Evolutionary conservation across 2,113 vertebrate species (phyloP).

Genomic region (Bufo gargarizans): DNA sequence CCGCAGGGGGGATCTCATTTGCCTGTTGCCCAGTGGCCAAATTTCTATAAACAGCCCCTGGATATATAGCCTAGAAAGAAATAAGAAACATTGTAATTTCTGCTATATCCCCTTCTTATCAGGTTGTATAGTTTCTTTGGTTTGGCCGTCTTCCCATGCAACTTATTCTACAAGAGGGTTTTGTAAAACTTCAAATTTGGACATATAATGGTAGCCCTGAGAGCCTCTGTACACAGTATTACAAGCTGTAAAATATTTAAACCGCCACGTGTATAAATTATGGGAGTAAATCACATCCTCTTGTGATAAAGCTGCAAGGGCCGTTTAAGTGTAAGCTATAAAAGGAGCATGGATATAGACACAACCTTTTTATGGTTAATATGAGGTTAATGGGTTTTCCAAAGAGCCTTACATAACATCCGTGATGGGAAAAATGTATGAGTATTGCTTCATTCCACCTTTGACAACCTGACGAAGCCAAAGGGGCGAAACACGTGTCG

Average conservation of each 20-base stretch:
- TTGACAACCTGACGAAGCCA: neutral
- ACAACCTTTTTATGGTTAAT: slow-evolving; percentile 31
- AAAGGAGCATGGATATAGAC: slow-evolving; percentile 6
- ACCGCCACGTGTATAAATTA: slow-evolving; percentile 18
- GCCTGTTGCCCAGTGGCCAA: neutral
- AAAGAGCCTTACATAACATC: slow-evolving; percentile 1
- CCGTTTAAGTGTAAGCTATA: slow-evolving; percentile 19
- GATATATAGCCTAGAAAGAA: neutral
- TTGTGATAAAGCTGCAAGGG: slow-evolving; percentile 3
- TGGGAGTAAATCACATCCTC: slow-evolving; percentile 26
- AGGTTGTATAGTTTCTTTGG: neutral
- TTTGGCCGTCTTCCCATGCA: slow-evolving; percentile 2
- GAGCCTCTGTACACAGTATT: neutral
- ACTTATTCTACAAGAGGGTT: slow-evolving; percentile 3
- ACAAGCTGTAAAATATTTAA: slow-evolving; percentile 41
- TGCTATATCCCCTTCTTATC: neutral
- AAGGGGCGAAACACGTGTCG: too few species aligned
- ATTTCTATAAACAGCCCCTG: neutral
- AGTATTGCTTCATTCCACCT: slow-evolving; percentile 27
- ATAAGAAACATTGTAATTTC: neutral
- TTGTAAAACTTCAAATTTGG: slow-evolving; percentile 42
- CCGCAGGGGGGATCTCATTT: neutral
- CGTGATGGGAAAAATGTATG: slow-evolving; percentile 18
- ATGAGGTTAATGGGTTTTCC: slow-evolving; percentile 37
- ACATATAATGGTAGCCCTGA: slow-evolving; percentile 26